phyloP scores from a whole-genome alignment of 2,888 invertebrate species.

The Tethea ocularis region DNA sequence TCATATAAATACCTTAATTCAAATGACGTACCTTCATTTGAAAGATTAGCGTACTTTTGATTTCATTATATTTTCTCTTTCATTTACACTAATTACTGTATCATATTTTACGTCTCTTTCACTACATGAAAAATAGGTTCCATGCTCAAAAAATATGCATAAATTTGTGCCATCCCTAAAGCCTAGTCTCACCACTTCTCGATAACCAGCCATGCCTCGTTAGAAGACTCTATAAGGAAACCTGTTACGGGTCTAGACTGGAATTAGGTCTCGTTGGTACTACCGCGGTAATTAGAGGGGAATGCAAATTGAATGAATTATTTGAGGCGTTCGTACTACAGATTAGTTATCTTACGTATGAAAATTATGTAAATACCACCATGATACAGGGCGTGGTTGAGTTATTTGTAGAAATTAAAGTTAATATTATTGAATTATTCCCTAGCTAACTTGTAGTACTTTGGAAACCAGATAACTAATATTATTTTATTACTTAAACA shows the following conservation, averaged over 20 bases:
- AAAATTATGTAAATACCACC: neutral
- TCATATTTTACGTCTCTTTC: too few species aligned
- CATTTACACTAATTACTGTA: too few species aligned
- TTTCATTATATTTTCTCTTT: too few species aligned
- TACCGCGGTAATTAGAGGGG: slow-evolving; percentile 38
- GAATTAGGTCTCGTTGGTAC: slow-evolving; percentile 28
- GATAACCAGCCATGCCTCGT: slow-evolving; percentile 21
- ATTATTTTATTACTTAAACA: too few species aligned
- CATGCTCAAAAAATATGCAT: neutral
- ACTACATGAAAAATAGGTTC: neutral
- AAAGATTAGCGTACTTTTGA: too few species aligned
- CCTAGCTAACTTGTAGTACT: too few species aligned
- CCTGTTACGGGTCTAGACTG: slow-evolving; percentile 32
- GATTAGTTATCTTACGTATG: slow-evolving; percentile 2
- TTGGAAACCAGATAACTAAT: too few species aligned
- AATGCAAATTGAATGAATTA: slow-evolving; percentile 31
- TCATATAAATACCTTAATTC: too few species aligned
- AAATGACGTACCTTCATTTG: too few species aligned
- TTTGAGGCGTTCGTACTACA: neutral
- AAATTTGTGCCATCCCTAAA: neutral
- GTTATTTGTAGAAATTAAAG: neutral
- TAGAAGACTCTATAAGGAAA: slow-evolving; percentile 26
- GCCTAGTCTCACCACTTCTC: neutral
- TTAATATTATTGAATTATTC: neutral
- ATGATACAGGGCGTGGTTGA: neutral